Percentiles rank a stretch among this genome's conserved stretches.
Conservation (phyloP, 37 sponge, comb jelly and placozoan genomes). For the Bolinopsis microptera region DNA sequence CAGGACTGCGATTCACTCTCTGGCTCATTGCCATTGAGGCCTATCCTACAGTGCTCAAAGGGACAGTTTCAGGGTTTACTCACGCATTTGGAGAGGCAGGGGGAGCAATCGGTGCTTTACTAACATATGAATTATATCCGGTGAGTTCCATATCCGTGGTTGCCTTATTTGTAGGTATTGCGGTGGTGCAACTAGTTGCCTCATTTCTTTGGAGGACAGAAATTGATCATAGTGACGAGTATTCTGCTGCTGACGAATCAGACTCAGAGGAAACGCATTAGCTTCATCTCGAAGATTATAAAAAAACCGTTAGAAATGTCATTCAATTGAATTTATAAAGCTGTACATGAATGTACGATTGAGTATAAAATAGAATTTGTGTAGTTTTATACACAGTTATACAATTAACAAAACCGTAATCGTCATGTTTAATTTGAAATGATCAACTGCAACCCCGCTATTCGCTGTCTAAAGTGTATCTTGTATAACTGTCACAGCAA, state of each 20-base stretch:
- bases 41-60: not conserved
- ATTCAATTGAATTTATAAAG: too few relatives aligned
- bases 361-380: too few relatives aligned
- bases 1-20: not conserved
- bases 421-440: too few relatives aligned
- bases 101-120: not conserved
- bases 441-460: too few relatives aligned
- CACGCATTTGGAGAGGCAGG: not conserved
- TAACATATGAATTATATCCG: not conserved
- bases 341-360: too few relatives aligned
- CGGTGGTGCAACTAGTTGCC: not conserved
- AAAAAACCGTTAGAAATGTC: too few relatives aligned
- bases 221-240: not conserved
- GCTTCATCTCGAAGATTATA: too few relatives aligned
- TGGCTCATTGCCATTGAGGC: not conserved
- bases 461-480: too few relatives aligned
- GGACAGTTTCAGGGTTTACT: not conserved
- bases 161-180: not conserved
- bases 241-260: not conserved
- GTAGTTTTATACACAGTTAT: too few relatives aligned
- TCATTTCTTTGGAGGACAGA: not conserved
- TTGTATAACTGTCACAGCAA: too few relatives aligned
- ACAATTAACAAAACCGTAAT: too few relatives aligned
- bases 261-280: too few relatives aligned
- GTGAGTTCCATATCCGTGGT: not conserved